Conservation (phyloP, 2,113 vertebrate genomes). For the Mola mola region DNA sequence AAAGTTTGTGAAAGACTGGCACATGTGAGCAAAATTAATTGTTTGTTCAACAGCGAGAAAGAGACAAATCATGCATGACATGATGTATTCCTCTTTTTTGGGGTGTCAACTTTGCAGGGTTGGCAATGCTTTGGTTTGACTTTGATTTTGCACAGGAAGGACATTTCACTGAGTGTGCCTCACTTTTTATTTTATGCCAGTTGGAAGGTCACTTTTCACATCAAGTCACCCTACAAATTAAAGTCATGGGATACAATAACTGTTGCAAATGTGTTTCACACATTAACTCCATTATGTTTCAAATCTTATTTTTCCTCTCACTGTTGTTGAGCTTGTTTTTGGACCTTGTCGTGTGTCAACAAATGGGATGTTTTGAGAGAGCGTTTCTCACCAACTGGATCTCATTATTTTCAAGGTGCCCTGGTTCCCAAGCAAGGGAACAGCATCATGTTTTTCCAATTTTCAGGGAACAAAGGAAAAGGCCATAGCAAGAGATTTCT, state of each 20-base stretch:
- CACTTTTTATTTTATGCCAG: no score
- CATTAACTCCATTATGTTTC: not conserved
- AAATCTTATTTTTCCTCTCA: not conserved
- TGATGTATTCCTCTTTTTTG: no score
- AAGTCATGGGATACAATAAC: not conserved
- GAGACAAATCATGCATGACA: no score
- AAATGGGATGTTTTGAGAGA: slow-evolving; percentile 48
- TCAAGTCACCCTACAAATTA: not conserved
- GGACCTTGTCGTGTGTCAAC: slow-evolving; percentile 50
- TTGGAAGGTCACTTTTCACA: no score
- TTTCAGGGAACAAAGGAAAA: slow-evolving; percentile 14
- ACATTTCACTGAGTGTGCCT: no score
- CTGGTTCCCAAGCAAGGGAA: slow-evolving; percentile 30
- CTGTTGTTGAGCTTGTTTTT: slow-evolving; percentile 43
- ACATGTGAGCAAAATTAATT: no score
- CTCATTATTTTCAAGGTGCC: slow-evolving; percentile 66
- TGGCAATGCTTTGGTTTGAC: no score
- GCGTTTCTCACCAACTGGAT: slow-evolving; percentile 40
- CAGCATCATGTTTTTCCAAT: slow-evolving; percentile 5
- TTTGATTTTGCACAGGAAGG: no score
- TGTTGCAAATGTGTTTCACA: not conserved
- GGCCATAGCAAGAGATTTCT: not conserved
- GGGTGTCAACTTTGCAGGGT: no score
- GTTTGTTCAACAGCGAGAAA: no score
- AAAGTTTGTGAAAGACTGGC: no score